These are phyloP conservation scores for Patella vulgata DNA, from an alignment of 1,140 invertebrate genomes.

Conservation along the genomic window DNA sequence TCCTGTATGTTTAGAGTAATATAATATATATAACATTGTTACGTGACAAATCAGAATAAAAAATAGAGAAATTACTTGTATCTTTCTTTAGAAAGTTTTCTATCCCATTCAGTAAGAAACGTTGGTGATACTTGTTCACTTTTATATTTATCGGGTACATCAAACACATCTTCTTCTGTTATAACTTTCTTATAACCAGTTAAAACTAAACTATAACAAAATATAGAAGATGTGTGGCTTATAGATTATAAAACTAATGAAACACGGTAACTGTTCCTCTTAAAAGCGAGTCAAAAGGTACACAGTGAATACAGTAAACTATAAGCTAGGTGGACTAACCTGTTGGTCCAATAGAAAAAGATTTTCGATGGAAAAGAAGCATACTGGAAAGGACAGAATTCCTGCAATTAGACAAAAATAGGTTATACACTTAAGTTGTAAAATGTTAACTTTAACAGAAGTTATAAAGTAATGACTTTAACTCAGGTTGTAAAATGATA, in stretches of 20 bases:
- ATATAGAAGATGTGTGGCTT: neutral
- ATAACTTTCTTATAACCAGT: constrained; percentile 83
- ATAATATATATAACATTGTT: neutral
- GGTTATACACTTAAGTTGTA: neutral
- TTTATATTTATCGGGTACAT: constrained; percentile 84
- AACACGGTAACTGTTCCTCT: neutral
- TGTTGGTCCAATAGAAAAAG: constrained; percentile 92
- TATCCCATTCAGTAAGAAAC: constrained; percentile 87
- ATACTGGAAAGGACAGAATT: constrained; percentile 84
- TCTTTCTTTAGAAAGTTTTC: constrained; percentile 47
- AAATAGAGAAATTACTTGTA: constrained; percentile 31
- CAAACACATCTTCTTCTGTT: constrained; percentile 86
- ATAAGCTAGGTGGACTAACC: neutral
- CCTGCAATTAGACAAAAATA: constrained; percentile 59
- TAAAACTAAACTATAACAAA: constrained; percentile 73
- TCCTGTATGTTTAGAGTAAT: no score
- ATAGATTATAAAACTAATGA: neutral
- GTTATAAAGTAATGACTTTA: no score
- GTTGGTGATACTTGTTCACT: constrained; percentile 82
- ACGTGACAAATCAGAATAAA: neutral
- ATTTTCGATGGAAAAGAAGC: constrained; percentile 89
- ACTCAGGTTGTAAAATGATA: neutral
- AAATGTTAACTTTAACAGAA: neutral
- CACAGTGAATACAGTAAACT: neutral
- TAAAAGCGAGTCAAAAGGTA: neutral